phyloP scores from a whole-genome alignment of 1,140 invertebrate genomes.

The Cydia strobilella region DNA sequence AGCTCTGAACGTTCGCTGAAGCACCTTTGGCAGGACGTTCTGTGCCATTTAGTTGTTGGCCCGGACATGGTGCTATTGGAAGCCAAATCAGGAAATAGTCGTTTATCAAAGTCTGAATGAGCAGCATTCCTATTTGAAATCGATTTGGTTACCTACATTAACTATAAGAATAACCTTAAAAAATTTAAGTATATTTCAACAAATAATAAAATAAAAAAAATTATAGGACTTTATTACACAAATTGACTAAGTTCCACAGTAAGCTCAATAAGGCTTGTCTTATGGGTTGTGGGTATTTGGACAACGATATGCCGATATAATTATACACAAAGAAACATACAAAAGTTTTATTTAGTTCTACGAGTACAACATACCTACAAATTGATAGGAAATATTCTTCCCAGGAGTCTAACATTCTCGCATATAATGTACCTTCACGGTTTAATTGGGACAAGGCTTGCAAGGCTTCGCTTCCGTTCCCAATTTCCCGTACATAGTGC shows the following conservation, averaged over 20 bases:
- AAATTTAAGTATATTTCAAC: too few species aligned
- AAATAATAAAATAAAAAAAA: too few species aligned
- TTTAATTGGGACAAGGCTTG: not conserved
- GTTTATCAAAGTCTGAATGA: not conserved
- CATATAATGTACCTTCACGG: not conserved
- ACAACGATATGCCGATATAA: too few species aligned
- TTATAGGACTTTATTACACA: too few species aligned
- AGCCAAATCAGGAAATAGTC: not conserved
- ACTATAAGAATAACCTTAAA: too few species aligned
- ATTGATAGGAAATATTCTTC: not conserved
- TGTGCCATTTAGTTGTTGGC: slow-evolving; percentile 3
- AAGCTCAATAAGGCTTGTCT: too few species aligned
- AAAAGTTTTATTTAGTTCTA: too few species aligned
- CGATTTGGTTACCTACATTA: not conserved
- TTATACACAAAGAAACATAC: too few species aligned
- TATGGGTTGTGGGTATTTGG: too few species aligned
- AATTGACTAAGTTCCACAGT: too few species aligned
- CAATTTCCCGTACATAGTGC: not conserved
- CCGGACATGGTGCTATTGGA: not conserved
- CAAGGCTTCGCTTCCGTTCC: not conserved
- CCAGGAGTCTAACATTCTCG: not conserved
- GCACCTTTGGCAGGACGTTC: slow-evolving; percentile 22
- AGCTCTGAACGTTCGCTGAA: slow-evolving; percentile 18
- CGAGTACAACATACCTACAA: too few species aligned
- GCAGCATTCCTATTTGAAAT: not conserved